Percentiles rank a stretch among this genome's conserved stretches.
These are phyloP conservation scores for Leptinotarsa rubiginosa DNA, from an alignment of 2,888 invertebrate species.

Conservation along the genomic window DNA sequence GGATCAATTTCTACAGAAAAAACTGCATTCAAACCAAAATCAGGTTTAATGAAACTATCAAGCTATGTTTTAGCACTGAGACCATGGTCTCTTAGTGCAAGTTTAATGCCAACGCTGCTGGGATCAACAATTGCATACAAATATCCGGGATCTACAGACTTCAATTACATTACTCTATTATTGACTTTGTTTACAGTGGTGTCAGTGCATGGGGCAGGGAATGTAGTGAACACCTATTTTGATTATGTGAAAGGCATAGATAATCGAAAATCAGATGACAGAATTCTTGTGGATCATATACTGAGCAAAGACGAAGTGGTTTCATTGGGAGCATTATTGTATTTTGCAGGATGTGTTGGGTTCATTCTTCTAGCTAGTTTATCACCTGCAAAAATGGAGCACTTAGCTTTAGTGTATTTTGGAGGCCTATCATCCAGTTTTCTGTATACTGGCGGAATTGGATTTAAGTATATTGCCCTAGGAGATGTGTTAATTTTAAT, in stretches of 20 bases:
- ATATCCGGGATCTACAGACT: slow-evolving; percentile 78
- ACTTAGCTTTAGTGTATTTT: slow-evolving; percentile 93
- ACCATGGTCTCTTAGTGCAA: slow-evolving; percentile 95
- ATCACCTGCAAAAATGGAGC: slow-evolving; percentile 94
- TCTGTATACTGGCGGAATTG: slow-evolving; percentile 96
- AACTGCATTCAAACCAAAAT: slow-evolving; percentile 48
- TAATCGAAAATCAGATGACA: slow-evolving; percentile 91
- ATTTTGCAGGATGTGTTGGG: slow-evolving; percentile 81
- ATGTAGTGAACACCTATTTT: slow-evolving; percentile 96
- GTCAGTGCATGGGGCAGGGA: slow-evolving; percentile 95
- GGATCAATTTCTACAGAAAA: slow-evolving; percentile 34
- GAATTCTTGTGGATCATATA: slow-evolving; percentile 94
- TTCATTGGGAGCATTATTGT: slow-evolving; percentile 88
- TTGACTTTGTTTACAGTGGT: slow-evolving; percentile 88
- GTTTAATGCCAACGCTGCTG: slow-evolving; percentile 89
- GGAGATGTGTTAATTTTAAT: slow-evolving; percentile 93
- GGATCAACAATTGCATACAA: slow-evolving; percentile 92
- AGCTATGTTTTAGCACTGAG: slow-evolving; percentile 89
- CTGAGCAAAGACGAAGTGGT: slow-evolving; percentile 82
- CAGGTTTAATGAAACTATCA: slow-evolving; percentile 85
- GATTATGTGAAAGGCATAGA: slow-evolving; percentile 96
- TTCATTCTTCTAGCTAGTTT: slow-evolving; percentile 66
- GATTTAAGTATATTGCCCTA: slow-evolving; percentile 93
- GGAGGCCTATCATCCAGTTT: slow-evolving; percentile 95
- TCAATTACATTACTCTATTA: slow-evolving; percentile 83